Conservation (phyloP, 2,113 vertebrate genomes). For the Blennius ocellaris region DNA sequence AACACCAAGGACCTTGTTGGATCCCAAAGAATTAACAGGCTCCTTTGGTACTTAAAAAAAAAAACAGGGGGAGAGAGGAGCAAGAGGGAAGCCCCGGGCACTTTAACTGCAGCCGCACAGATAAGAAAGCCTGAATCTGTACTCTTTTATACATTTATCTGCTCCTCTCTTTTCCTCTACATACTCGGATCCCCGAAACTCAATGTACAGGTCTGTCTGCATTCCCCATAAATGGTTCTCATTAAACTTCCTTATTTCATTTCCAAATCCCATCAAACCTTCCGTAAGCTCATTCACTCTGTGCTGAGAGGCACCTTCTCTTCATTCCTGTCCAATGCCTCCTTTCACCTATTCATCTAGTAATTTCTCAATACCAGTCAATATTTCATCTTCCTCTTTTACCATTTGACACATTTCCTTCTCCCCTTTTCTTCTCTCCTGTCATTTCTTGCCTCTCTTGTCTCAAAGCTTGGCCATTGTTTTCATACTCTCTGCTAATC, state of each 20-base stretch:
- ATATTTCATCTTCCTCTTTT: slow-evolving; percentile 42
- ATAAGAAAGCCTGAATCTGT: slow-evolving; percentile 59
- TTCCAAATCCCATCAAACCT: slow-evolving; percentile 59
- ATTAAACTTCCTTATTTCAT: slow-evolving; percentile 47
- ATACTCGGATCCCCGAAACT: slow-evolving; percentile 25
- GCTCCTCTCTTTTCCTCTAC: slow-evolving; percentile 37
- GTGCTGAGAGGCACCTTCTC: slow-evolving; percentile 34
- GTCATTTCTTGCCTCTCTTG: slow-evolving; percentile 32
- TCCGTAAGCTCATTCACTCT: slow-evolving; percentile 47
- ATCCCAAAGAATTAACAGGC: slow-evolving; percentile 43
- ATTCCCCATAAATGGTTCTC: slow-evolving; percentile 35
- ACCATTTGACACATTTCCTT: slow-evolving; percentile 35
- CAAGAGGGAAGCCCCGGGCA: slow-evolving; percentile 49
- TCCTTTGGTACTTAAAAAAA: slow-evolving; percentile 38
- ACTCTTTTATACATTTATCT: slow-evolving; percentile 51
- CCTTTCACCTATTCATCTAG: slow-evolving; percentile 21
- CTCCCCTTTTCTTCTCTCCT: slow-evolving; percentile 28
- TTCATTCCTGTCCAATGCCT: slow-evolving; percentile 34
- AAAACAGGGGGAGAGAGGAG: not conserved
- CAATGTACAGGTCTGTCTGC: slow-evolving; percentile 24
- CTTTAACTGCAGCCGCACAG: slow-evolving; percentile 51
- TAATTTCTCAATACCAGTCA: slow-evolving; percentile 42
- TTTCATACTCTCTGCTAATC: slow-evolving; percentile 72
- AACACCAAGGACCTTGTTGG: slow-evolving; percentile 22
- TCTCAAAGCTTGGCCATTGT: slow-evolving; percentile 69